These are phyloP conservation scores for Nothobranchius furzeri DNA, from an alignment of 2,113 vertebrate species.

Conservation along the genomic window DNA sequence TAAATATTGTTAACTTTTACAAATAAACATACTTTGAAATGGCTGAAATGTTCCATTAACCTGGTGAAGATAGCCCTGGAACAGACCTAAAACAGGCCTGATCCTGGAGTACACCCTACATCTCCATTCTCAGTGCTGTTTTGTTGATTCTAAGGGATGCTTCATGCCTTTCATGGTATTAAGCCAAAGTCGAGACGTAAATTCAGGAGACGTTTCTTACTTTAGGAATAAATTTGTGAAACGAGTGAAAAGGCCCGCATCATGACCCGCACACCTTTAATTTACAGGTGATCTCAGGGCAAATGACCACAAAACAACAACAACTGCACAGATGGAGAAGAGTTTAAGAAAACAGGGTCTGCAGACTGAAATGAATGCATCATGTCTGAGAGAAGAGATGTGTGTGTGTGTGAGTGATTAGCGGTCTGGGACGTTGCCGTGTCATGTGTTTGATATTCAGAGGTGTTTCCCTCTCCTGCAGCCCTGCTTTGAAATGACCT, in stretches of 20 bases:
- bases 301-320: constrained; percentile 5
- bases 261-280: constrained; percentile 16
- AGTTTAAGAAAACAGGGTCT: neutral
- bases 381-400: too few relatives aligned
- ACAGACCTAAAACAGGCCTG: neutral
- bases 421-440: constrained; percentile 3
- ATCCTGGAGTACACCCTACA: neutral
- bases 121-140: constrained; percentile 1
- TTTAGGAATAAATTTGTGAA: neutral
- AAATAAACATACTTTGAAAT: too few relatives aligned
- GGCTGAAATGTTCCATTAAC: too few relatives aligned
- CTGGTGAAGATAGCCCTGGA: too few relatives aligned
- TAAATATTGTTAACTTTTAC: too few relatives aligned
- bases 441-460: constrained; percentile 57
- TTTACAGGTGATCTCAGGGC: constrained; percentile 14
- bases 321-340: neutral
- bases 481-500: constrained; percentile 59
- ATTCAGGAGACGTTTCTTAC: constrained; percentile 14
- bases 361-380: constrained; percentile 7
- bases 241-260: constrained; percentile 1
- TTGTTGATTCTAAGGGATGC: neutral
- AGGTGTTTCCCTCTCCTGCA: constrained; percentile 23
- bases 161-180: neutral
- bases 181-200: constrained; percentile 1
- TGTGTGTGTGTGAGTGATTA: constrained; percentile 22